These are phyloP conservation scores for Melanitta fusca DNA, from an alignment of 2,797 vertebrate species.

Conservation along the genomic window DNA sequence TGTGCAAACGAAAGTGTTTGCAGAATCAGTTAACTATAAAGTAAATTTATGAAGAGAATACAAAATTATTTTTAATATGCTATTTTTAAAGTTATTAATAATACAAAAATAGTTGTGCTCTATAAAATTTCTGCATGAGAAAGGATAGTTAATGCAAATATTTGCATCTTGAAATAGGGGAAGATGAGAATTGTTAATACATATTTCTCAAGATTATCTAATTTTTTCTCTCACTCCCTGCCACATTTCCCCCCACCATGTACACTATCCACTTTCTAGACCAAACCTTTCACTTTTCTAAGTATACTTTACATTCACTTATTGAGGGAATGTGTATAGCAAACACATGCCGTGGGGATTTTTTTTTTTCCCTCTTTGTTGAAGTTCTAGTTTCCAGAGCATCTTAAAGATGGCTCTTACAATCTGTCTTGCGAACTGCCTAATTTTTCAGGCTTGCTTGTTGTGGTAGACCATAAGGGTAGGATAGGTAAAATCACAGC, in stretches of 20 bases:
- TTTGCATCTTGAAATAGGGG: background rate
- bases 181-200: background rate
- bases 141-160: background rate
- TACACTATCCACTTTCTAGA: accelerated
- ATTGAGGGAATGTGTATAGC: background rate
- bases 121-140: background rate
- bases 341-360: background rate
- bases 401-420: background rate
- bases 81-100: background rate
- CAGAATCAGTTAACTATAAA: background rate
- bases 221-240: background rate
- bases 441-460: background rate
- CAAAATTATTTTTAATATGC: background rate
- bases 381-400: background rate
- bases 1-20: background rate
- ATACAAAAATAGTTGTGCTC: background rate
- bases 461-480: background rate
- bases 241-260: accelerated
- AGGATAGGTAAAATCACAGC: background rate
- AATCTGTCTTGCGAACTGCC: background rate
- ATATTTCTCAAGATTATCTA: background rate
- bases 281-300: background rate
- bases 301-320: background rate
- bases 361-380: background rate
- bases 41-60: background rate